phyloP scores from a whole-genome alignment of 1,140 invertebrate species.

The Meloidogyne exigua region DNA sequence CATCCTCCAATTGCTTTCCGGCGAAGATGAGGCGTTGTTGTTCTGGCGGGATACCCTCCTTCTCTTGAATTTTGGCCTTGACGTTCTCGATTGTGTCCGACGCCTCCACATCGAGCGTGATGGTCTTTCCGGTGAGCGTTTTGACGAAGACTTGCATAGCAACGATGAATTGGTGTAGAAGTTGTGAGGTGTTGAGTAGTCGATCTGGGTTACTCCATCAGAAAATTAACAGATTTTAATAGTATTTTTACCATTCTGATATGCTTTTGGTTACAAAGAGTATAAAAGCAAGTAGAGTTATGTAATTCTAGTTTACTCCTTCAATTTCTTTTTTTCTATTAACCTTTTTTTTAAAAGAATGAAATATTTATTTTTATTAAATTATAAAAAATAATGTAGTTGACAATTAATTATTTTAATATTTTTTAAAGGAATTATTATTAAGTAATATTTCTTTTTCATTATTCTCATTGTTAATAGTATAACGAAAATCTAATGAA shows the following conservation, averaged over 20 bases:
- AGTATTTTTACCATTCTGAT: too few species aligned
- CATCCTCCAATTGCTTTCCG: slow-evolving; percentile 64
- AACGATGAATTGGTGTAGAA: not conserved
- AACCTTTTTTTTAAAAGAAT: too few species aligned
- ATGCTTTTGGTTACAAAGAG: too few species aligned
- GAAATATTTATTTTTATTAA: too few species aligned
- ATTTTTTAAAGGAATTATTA: not conserved
- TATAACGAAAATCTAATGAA: slow-evolving; percentile 12
- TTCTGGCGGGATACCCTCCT: slow-evolving; percentile 62
- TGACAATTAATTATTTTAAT: too few species aligned
- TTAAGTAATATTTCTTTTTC: too few species aligned
- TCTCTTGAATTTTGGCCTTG: slow-evolving; percentile 66
- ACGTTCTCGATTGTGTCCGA: slow-evolving; percentile 66
- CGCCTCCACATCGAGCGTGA: slow-evolving; percentile 67
- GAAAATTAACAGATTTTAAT: not conserved
- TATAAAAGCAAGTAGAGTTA: too few species aligned
- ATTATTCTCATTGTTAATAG: not conserved
- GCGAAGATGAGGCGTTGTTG: slow-evolving; percentile 58
- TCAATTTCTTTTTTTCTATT: too few species aligned
- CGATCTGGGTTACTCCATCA: not conserved
- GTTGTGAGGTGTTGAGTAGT: not conserved
- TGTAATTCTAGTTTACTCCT: too few species aligned
- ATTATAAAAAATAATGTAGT: too few species aligned
- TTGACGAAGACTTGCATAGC: slow-evolving; percentile 65
- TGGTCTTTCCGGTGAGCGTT: slow-evolving; percentile 67